Conservation (phyloP, 2,888 invertebrate genomes). For the Coremacera marginata region DNA sequence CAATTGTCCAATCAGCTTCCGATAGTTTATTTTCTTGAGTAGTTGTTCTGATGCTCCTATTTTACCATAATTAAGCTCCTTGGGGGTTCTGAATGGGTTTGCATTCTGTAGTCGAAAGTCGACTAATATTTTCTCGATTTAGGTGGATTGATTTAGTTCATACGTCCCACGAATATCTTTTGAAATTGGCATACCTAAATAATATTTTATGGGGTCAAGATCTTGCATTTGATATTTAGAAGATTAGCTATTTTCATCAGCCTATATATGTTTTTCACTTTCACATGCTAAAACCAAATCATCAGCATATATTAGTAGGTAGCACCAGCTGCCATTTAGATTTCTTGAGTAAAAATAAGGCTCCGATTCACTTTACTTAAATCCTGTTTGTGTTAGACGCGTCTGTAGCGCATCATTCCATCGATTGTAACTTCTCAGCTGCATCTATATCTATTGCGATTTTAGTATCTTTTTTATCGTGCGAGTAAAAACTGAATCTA, state of each 20-base stretch:
- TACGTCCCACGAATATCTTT: background rate
- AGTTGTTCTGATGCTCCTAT: background rate
- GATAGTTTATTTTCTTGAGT: background rate
- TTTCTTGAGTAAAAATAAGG: slow-evolving; percentile 33
- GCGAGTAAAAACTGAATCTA: background rate
- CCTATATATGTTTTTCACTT: background rate
- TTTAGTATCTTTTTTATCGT: background rate
- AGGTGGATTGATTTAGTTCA: background rate
- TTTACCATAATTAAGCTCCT: background rate
- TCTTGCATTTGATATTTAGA: background rate
- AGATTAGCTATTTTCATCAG: background rate
- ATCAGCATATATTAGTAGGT: slow-evolving; percentile 29
- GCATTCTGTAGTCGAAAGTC: background rate
- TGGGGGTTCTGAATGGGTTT: background rate
- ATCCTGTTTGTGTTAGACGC: background rate
- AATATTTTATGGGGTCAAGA: background rate
- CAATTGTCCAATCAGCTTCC: background rate
- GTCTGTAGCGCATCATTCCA: slow-evolving; percentile 35
- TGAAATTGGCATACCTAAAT: background rate
- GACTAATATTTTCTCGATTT: background rate
- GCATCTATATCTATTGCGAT: background rate
- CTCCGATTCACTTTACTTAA: slow-evolving; percentile 13
- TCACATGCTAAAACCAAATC: background rate
- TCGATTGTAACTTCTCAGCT: background rate
- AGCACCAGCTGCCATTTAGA: slow-evolving; percentile 4